phyloP scores from a whole-genome alignment of 2,113 vertebrate species.

The Illadopsis cleaveri region DNA sequence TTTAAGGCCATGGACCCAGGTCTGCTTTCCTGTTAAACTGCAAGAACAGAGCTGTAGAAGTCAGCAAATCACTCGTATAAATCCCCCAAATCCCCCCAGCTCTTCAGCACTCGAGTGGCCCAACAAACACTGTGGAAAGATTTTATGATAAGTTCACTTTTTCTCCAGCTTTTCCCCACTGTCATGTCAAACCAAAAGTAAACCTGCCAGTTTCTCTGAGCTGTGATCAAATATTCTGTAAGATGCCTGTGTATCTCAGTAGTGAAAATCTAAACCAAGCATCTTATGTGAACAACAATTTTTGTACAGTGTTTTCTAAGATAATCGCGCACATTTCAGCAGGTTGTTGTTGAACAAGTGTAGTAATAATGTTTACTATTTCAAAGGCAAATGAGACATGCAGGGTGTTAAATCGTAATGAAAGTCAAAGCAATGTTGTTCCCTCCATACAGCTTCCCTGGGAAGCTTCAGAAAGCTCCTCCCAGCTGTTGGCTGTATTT shows the following conservation, averaged over 20 bases:
- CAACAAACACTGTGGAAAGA: background rate
- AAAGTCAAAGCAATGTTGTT: background rate
- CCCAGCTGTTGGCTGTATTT: background rate
- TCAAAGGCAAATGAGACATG: background rate
- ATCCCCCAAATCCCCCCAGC: background rate
- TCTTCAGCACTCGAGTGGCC: background rate
- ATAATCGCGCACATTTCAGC: background rate
- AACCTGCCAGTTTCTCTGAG: background rate
- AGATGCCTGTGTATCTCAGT: background rate
- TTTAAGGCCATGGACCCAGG: background rate
- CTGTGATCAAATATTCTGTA: background rate
- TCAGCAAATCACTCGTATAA: background rate
- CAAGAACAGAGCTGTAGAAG: background rate
- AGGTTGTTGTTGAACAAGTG: background rate
- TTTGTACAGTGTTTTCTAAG: background rate
- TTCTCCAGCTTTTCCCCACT: background rate
- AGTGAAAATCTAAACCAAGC: background rate
- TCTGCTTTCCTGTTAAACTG: background rate
- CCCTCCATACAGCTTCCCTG: background rate
- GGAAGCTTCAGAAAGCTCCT: background rate
- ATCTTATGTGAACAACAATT: background rate
- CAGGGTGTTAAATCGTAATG: background rate
- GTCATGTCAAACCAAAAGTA: background rate
- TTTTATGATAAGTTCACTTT: background rate
- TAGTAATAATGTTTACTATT: slow-evolving; percentile 1